Evolutionary conservation across 2,113 vertebrate species (phyloP).

Genomic region (Leptobrachium leishanense): DNA sequence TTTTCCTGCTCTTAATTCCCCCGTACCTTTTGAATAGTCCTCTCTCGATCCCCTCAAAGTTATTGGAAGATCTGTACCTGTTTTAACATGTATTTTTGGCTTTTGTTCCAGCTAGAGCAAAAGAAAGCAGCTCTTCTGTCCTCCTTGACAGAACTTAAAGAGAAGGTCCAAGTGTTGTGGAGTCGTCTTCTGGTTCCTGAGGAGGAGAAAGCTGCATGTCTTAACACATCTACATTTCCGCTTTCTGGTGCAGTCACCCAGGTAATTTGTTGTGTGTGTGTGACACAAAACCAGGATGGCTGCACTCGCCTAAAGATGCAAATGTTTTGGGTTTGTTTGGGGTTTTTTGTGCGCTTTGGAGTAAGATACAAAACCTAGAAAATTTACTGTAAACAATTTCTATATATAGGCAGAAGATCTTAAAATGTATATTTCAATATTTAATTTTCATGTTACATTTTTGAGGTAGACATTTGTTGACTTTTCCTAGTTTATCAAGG

Average conservation of each 20-base stretch:
- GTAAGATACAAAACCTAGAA: no score
- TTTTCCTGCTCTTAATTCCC: background rate
- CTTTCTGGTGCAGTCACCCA: conserved; percentile 6
- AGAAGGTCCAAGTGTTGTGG: conserved; percentile 32
- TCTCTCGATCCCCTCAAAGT: no score
- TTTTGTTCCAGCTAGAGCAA: conserved; percentile 24
- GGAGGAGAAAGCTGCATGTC: conserved; percentile 6
- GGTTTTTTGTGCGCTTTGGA: no score
- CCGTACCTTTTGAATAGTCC: no score
- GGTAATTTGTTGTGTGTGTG: background rate
- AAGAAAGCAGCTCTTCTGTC: conserved; percentile 25
- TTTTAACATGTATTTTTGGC: background rate
- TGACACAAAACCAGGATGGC: background rate
- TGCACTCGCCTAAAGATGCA: background rate
- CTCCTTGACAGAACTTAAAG: background rate
- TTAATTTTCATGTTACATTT: no score
- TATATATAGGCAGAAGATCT: no score
- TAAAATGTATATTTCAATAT: no score
- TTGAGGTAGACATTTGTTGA: no score
- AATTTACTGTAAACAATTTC: no score
- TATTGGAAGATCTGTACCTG: no score
- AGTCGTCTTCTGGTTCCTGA: background rate
- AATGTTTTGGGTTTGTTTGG: no score
- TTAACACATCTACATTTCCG: background rate
- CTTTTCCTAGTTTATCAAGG: no score